These are phyloP conservation scores for Orussus abietinus DNA, from an alignment of 1,140 invertebrate species.

Conservation along the genomic window DNA sequence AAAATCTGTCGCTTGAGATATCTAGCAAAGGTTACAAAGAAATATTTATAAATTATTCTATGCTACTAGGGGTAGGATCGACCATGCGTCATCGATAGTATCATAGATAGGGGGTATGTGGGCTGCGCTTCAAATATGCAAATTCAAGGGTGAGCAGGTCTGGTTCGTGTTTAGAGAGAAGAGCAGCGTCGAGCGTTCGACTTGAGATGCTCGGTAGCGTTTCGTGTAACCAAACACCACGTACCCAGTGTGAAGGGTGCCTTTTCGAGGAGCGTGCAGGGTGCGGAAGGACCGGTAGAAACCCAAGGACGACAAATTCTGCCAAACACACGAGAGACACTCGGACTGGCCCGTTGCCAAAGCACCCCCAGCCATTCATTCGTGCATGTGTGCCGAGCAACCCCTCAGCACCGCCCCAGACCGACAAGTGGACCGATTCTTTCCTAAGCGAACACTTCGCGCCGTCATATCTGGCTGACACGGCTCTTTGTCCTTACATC, in stretches of 20 bases:
- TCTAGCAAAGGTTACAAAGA: too few relatives aligned
- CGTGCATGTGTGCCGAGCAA: constrained; percentile 18
- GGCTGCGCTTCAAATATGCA: too few relatives aligned
- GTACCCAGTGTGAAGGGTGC: constrained; percentile 11
- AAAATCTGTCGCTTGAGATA: too few relatives aligned
- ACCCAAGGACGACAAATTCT: constrained; percentile 28
- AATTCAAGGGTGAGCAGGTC: too few relatives aligned
- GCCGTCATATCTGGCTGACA: constrained; percentile 9
- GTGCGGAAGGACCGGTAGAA: background rate
- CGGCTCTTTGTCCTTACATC: too few relatives aligned
- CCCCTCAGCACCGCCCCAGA: background rate
- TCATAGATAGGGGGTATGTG: too few relatives aligned
- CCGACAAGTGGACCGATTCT: constrained; percentile 17
- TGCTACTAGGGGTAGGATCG: too few relatives aligned
- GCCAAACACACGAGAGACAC: constrained; percentile 35
- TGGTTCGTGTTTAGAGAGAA: constrained; percentile 28
- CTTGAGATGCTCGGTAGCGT: constrained; percentile 30
- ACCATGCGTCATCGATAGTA: too few relatives aligned
- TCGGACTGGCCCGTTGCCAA: constrained; percentile 31
- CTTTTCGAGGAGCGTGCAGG: constrained; percentile 1
- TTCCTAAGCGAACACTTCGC: constrained; percentile 11
- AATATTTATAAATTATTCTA: too few relatives aligned
- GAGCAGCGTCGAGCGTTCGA: constrained; percentile 32
- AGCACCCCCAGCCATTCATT: constrained; percentile 23
- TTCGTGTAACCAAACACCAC: constrained; percentile 33